Evolutionary conservation across 2,113 vertebrate genomes (phyloP).

Genomic region (Pyxicephalus adspersus): DNA sequence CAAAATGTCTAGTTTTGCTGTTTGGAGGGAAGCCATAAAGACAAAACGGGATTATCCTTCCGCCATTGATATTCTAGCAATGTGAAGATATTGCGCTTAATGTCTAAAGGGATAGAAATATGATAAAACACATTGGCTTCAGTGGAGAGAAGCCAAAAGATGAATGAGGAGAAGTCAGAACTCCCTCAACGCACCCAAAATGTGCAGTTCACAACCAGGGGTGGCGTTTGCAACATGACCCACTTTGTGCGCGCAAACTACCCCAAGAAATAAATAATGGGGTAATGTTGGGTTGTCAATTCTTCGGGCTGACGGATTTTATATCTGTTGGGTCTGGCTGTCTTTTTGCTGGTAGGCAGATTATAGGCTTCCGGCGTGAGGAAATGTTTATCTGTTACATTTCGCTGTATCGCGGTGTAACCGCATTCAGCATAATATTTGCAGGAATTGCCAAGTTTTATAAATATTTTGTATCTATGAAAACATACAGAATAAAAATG

Average conservation of each 20-base stretch:
- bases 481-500: too few species aligned
- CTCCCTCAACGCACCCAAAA: constrained; percentile 44
- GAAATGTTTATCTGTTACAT: neutral
- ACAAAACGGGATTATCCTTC: constrained; percentile 47
- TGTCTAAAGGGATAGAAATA: constrained; percentile 49
- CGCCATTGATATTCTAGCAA: constrained; percentile 50
- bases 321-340: neutral
- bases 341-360: neutral
- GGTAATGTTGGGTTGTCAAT: too few species aligned
- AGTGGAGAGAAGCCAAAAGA: constrained; percentile 3
- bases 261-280: neutral
- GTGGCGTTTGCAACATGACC: neutral
- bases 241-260: neutral
- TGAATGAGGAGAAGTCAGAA: constrained; percentile 29
- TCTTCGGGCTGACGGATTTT: too few species aligned
- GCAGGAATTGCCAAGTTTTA: neutral
- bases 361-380: neutral
- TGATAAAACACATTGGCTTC: constrained; percentile 36
- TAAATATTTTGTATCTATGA: neutral
- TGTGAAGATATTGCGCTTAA: constrained; percentile 52
- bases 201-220: constrained; percentile 7
- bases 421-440: neutral
- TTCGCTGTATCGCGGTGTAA: neutral
- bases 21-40: constrained; percentile 42
- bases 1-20: constrained; percentile 48